These are phyloP conservation scores for Disparrhopalites patrizii DNA, from an alignment of 2,888 invertebrate genomes.

Conservation along the genomic window DNA sequence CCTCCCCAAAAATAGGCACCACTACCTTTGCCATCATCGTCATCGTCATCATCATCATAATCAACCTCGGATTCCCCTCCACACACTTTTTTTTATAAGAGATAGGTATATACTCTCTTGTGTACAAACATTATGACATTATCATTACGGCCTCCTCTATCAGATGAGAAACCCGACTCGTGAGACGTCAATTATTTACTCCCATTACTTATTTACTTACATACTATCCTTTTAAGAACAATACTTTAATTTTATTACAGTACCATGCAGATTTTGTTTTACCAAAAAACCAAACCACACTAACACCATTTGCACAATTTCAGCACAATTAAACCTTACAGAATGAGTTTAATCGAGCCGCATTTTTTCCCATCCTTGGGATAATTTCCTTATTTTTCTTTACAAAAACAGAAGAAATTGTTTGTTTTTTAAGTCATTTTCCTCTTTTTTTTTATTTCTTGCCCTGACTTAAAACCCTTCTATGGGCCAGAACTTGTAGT, in stretches of 20 bases:
- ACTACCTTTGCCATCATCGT: neutral
- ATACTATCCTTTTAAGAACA: slow-evolving; percentile 4
- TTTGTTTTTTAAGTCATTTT: neutral
- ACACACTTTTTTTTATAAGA: too few species aligned
- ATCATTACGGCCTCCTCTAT: slow-evolving; percentile 11
- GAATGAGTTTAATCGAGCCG: slow-evolving; percentile 1
- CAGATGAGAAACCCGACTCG: slow-evolving; percentile 17
- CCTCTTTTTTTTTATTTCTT: too few species aligned
- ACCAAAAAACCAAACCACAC: neutral
- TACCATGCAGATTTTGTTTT: neutral
- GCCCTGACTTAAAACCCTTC: too few species aligned
- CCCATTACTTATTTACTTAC: slow-evolving; percentile 9
- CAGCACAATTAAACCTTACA: slow-evolving; percentile 1
- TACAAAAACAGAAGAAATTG: neutral
- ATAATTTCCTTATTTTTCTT: neutral
- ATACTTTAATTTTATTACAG: slow-evolving; percentile 7
- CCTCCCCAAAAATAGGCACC: slow-evolving; percentile 13
- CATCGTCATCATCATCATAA: slow-evolving; percentile 1
- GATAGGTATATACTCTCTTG: neutral
- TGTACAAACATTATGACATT: slow-evolving; percentile 13
- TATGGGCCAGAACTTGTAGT: too few species aligned
- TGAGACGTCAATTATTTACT: slow-evolving; percentile 18
- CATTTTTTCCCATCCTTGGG: slow-evolving; percentile 1
- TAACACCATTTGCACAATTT: neutral
- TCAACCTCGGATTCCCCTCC: too few species aligned